Evolutionary conservation across 2,113 vertebrate genomes (phyloP).

Genomic region (Cottus gobio): DNA sequence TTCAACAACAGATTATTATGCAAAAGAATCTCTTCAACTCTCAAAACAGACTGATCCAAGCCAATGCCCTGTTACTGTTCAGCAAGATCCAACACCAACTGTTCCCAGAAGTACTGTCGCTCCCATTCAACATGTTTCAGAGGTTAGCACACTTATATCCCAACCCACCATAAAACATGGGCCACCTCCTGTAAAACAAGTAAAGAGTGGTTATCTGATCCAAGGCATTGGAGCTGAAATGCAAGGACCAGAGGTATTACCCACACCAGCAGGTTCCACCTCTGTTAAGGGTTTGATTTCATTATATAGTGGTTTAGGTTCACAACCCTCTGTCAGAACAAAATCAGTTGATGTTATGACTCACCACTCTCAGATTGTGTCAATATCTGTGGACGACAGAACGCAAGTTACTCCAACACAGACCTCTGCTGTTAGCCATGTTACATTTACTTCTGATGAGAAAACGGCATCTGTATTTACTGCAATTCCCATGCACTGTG

Average conservation of each 20-base stretch:
- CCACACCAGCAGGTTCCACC: constrained; percentile 34
- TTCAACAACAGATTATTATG: not conserved
- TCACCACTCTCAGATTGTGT: not conserved
- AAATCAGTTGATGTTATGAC: constrained; percentile 12
- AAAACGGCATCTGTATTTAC: not conserved
- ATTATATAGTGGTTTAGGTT: constrained; percentile 55
- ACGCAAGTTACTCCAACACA: constrained; percentile 1
- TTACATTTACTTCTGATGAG: not conserved
- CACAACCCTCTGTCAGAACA: constrained; percentile 17
- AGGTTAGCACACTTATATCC: not conserved
- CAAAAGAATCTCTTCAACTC: constrained; percentile 26
- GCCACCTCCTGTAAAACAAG: not conserved
- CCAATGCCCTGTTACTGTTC: constrained; percentile 11
- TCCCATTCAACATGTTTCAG: constrained; percentile 19
- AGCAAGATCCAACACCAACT: constrained; percentile 15
- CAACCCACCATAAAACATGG: constrained; percentile 25
- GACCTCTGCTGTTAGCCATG: not conserved
- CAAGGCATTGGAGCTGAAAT: constrained; percentile 21
- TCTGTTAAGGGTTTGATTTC: constrained; percentile 76
- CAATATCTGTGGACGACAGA: constrained; percentile 11
- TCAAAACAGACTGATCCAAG: constrained; percentile 27
- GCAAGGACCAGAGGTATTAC: constrained; percentile 8
- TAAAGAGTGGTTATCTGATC: constrained; percentile 1
- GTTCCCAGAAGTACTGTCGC: not conserved
- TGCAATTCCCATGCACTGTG: not conserved